Percentiles rank a stretch among this genome's conserved stretches.
Evolutionary conservation across 2,888 invertebrate genomes (phyloP).

Genomic region (Cryptus armator): DNA sequence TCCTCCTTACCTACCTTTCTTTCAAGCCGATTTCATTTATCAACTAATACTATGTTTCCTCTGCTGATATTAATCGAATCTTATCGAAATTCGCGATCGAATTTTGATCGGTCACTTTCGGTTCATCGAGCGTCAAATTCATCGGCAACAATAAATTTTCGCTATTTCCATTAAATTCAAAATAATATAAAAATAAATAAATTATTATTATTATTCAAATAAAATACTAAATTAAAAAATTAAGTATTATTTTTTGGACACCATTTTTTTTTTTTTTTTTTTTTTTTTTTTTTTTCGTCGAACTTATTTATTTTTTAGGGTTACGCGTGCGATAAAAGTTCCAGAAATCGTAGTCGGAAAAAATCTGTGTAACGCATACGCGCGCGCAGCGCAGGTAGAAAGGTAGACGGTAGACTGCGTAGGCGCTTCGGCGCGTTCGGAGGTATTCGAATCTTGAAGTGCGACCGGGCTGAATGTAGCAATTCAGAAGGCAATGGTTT

Average conservation of each 20-base stretch:
- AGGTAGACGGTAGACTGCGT: constrained; percentile 47
- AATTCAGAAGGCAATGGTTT: constrained; percentile 13
- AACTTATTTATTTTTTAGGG: neutral
- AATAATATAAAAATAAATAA: no score
- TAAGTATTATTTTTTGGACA: no score
- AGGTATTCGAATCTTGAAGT: constrained; percentile 57
- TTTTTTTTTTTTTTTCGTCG: constrained; percentile 1
- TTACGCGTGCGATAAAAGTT: neutral
- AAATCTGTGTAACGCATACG: neutral
- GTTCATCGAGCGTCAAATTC: no score
- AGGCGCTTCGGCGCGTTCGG: constrained; percentile 56
- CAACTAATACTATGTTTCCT: no score
- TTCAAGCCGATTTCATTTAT: neutral
- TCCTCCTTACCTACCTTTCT: neutral
- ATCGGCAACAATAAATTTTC: no score
- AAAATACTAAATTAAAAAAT: no score
- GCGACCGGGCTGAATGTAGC: constrained; percentile 10
- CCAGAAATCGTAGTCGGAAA: neutral
- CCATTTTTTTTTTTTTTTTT: neutral
- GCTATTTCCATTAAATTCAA: no score
- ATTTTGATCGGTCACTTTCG: no score
- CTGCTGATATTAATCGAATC: no score
- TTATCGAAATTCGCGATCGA: no score
- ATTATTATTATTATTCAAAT: no score
- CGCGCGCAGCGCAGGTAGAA: constrained; percentile 20